Percentiles rank a stretch among this genome's conserved stretches.
These are phyloP conservation scores for Muschampia plurimacula DNA, from an alignment of 2,888 invertebrate genomes.

Conservation along the genomic window DNA sequence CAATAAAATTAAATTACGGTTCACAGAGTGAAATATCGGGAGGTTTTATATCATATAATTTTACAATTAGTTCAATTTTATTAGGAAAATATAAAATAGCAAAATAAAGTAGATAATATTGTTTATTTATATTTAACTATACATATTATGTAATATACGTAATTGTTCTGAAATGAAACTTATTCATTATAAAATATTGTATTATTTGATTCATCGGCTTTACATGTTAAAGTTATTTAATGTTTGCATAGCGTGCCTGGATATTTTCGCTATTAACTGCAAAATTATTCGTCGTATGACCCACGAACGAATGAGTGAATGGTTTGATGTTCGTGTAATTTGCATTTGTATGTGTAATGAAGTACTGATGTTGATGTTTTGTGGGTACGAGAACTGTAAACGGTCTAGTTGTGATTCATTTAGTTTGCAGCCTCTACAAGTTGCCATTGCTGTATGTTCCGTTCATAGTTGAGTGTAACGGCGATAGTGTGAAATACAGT, in stretches of 20 bases:
- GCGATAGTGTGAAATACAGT: slow-evolving; percentile 23
- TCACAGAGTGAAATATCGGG: neutral
- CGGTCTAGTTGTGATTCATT: slow-evolving; percentile 30
- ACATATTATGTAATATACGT: neutral
- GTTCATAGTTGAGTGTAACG: neutral
- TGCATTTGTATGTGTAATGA: slow-evolving; percentile 50
- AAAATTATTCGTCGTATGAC: slow-evolving; percentile 27
- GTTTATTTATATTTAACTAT: neutral
- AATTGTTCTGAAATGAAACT: neutral
- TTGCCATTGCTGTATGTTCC: slow-evolving; percentile 42
- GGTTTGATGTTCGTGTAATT: slow-evolving; percentile 39
- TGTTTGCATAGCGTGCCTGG: slow-evolving; percentile 5
- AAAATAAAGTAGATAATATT: slow-evolving; percentile 3
- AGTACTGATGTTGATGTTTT: slow-evolving; percentile 43
- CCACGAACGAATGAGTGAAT: slow-evolving; percentile 16
- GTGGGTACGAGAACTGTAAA: slow-evolving; percentile 29
- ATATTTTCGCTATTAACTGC: slow-evolving; percentile 1
- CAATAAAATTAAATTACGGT: neutral
- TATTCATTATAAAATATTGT: too few species aligned
- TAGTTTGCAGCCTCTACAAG: slow-evolving; percentile 39
- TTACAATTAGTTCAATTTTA: slow-evolving; percentile 47
- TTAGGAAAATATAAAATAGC: slow-evolving; percentile 25
- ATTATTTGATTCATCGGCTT: too few species aligned
- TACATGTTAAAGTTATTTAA: neutral
- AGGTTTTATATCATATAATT: slow-evolving; percentile 11